Percentiles rank a stretch among this genome's conserved stretches.
Evolutionary conservation across 1,140 invertebrate genomes (phyloP).

Genomic region (Trypoxylus dichotomus): DNA sequence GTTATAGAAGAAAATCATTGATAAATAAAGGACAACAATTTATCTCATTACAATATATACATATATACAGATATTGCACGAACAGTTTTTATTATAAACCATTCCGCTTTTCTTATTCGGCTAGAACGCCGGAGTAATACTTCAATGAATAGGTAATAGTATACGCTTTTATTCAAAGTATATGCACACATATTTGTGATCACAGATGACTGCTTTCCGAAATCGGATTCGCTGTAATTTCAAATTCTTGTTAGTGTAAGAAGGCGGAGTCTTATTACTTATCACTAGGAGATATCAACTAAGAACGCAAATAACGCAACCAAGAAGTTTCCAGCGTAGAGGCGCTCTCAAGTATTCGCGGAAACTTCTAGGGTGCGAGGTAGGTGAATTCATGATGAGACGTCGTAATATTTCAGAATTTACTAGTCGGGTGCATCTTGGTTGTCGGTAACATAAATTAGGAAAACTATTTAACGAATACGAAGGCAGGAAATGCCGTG

Average conservation of each 20-base stretch:
- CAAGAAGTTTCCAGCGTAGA: not conserved
- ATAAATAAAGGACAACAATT: too few species aligned
- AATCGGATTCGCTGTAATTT: not conserved
- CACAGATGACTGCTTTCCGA: not conserved
- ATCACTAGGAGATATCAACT: not conserved
- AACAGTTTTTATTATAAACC: too few species aligned
- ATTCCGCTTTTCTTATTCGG: too few species aligned
- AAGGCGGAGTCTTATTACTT: not conserved
- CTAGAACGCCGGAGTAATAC: too few species aligned
- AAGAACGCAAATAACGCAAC: not conserved
- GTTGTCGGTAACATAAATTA: not conserved
- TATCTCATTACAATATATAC: too few species aligned
- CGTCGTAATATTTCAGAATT: not conserved
- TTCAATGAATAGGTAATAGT: too few species aligned
- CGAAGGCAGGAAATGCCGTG: not conserved
- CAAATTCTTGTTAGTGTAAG: not conserved
- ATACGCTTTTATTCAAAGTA: too few species aligned
- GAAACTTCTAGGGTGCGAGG: not conserved
- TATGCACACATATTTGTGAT: too few species aligned
- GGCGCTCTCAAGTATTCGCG: not conserved
- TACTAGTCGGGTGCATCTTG: not conserved
- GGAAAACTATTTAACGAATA: not conserved
- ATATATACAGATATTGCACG: too few species aligned
- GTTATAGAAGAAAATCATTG: too few species aligned
- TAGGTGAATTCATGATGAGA: not conserved